Percentiles rank a stretch among this genome's conserved stretches.
These are phyloP conservation scores for Bufo bufo DNA, from an alignment of 2,113 vertebrate species.

Conservation along the genomic window DNA sequence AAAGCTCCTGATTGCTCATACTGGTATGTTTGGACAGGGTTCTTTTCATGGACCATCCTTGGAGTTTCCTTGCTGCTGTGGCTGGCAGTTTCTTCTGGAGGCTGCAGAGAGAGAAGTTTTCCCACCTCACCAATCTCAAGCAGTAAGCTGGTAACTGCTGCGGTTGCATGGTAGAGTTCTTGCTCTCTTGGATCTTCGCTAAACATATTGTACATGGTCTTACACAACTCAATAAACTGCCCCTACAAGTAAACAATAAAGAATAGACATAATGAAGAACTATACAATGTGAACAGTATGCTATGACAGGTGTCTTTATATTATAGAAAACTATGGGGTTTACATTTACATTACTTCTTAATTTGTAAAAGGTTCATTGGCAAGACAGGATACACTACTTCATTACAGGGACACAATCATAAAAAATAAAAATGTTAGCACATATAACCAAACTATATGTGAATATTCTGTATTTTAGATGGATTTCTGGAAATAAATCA, in stretches of 20 bases:
- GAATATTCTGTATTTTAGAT: no score
- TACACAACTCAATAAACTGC: slow-evolving; percentile 97
- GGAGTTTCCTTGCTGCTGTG: slow-evolving; percentile 58
- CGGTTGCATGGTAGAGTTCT: slow-evolving; percentile 94
- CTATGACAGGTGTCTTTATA: neutral
- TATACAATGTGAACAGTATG: neutral
- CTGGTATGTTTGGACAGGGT: slow-evolving; percentile 63
- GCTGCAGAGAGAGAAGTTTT: slow-evolving; percentile 80
- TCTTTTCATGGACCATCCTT: slow-evolving; percentile 66
- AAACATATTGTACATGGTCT: slow-evolving; percentile 98
- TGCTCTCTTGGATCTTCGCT: slow-evolving; percentile 91
- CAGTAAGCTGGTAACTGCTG: slow-evolving; percentile 93
- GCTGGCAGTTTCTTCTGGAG: slow-evolving; percentile 56
- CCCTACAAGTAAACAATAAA: slow-evolving; percentile 70
- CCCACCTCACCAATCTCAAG: slow-evolving; percentile 97
- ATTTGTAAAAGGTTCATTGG: no score
- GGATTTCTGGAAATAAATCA: no score
- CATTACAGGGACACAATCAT: no score
- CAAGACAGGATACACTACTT: no score
- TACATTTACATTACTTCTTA: no score
- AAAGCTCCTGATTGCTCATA: slow-evolving; percentile 64
- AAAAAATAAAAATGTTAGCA: no score
- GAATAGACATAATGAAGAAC: neutral
- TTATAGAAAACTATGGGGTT: neutral
- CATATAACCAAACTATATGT: no score